A percentile compares a stretch with the other conserved stretches of the same genome.
phyloP scores from a whole-genome alignment of 2,113 vertebrate species.

The Chrysochloris asiatica region DNA sequence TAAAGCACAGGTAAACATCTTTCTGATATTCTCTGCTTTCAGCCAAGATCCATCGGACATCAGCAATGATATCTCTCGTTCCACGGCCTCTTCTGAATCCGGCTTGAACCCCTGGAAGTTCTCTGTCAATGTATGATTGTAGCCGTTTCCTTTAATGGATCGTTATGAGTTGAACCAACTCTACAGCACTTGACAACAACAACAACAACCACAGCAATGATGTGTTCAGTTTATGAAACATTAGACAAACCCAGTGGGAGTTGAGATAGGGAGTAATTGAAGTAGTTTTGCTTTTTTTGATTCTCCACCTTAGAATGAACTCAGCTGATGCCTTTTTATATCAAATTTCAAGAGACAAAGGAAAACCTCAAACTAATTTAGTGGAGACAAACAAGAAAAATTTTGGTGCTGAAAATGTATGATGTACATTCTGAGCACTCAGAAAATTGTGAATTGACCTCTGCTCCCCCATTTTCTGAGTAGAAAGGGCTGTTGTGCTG shows the following conservation, averaged over 20 bases:
- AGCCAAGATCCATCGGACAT: too few species aligned
- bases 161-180: too few species aligned
- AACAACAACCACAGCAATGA: too few species aligned
- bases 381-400: neutral
- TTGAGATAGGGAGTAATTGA: neutral
- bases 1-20: too few species aligned
- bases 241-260: slow-evolving; percentile 10
- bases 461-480: slow-evolving; percentile 19
- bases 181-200: too few species aligned
- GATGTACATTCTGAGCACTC: neutral
- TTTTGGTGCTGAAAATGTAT: neutral
- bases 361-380: slow-evolving; percentile 8
- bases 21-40: too few species aligned
- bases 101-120: too few species aligned
- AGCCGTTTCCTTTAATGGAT: too few species aligned
- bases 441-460: neutral
- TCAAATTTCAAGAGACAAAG: slow-evolving; percentile 21
- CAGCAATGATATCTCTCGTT: too few species aligned
- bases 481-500: neutral
- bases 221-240: slow-evolving; percentile 42
- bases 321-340: slow-evolving; percentile 27
- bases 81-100: too few species aligned
- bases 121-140: too few species aligned
- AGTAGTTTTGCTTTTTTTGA: neutral
- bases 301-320: neutral